phyloP scores from a whole-genome alignment of 2,113 vertebrate genomes.

The Fulica atra region DNA sequence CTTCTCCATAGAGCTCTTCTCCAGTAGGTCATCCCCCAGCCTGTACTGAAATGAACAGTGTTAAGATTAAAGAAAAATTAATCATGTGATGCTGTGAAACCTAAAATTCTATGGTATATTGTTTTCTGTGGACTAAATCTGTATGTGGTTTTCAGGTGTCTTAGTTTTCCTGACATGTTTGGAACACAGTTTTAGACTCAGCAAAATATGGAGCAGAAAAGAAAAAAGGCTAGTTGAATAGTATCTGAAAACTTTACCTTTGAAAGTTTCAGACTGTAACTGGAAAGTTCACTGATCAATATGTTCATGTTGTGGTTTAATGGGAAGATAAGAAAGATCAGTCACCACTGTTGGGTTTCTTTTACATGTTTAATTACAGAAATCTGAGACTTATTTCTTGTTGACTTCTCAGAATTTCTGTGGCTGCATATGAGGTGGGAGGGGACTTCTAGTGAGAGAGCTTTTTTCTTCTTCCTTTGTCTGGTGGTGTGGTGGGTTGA shows the following conservation, averaged over 20 bases:
- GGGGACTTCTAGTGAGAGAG: neutral
- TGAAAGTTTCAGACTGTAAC: conserved; percentile 46
- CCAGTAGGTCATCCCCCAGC: too few relatives aligned
- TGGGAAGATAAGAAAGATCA: conserved; percentile 53
- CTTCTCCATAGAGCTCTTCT: too few relatives aligned
- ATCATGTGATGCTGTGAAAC: neutral
- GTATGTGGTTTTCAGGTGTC: neutral
- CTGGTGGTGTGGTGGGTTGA: too few relatives aligned
- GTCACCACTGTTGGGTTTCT: neutral
- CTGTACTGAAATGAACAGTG: too few relatives aligned
- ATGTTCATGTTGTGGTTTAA: conserved; percentile 38
- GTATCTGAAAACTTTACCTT: conserved; percentile 24
- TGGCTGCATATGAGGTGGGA: neutral
- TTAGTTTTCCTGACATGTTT: neutral
- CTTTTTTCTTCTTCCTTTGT: neutral
- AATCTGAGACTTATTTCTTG: neutral
- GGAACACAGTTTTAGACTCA: neutral
- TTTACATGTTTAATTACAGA: neutral
- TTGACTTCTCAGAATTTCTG: neutral
- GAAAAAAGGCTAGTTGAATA: neutral
- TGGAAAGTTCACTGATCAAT: conserved; percentile 47
- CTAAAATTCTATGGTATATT: too few relatives aligned
- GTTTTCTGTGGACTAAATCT: neutral
- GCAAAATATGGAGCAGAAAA: neutral
- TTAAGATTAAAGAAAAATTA: neutral